Conservation (phyloP, 2,888 invertebrate genomes). For the Neocrepidodera transversa region DNA sequence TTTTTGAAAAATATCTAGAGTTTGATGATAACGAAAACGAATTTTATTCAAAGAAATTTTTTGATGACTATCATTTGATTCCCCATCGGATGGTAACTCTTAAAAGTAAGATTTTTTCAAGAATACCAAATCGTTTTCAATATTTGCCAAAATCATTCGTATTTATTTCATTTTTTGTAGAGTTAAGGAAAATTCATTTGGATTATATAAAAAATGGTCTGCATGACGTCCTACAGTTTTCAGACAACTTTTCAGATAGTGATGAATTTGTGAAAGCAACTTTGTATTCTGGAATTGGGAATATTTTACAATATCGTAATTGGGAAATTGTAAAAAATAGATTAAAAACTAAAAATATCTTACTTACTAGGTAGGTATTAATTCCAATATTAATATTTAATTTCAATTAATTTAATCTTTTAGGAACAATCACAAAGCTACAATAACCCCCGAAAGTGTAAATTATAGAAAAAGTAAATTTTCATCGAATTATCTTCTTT, state of each 20-base stretch:
- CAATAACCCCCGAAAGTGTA: slow-evolving; percentile 70
- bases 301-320: slow-evolving; percentile 62
- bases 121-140: background rate
- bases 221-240: slow-evolving; percentile 49
- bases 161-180: slow-evolving; percentile 54
- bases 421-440: slow-evolving; percentile 66
- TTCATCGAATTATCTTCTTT: slow-evolving; percentile 62
- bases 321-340: slow-evolving; percentile 64
- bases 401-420: slow-evolving; percentile 35
- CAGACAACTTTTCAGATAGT: slow-evolving; percentile 61
- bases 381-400: slow-evolving; percentile 2
- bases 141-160: slow-evolving; percentile 5
- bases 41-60: slow-evolving; percentile 57
- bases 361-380: slow-evolving; percentile 64
- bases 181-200: slow-evolving; percentile 64
- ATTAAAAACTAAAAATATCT: slow-evolving; percentile 52
- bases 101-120: slow-evolving; percentile 59
- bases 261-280: slow-evolving; percentile 68
- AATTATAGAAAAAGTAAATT: slow-evolving; percentile 64
- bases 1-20: slow-evolving; percentile 65
- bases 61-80: slow-evolving; percentile 59
- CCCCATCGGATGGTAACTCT: slow-evolving; percentile 64
- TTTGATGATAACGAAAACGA: slow-evolving; percentile 49
- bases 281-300: slow-evolving; percentile 67
- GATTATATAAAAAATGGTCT: slow-evolving; percentile 64